Evolutionary conservation across 2,113 vertebrate species (phyloP).

Genomic region (Gadus chalcogrammus): DNA sequence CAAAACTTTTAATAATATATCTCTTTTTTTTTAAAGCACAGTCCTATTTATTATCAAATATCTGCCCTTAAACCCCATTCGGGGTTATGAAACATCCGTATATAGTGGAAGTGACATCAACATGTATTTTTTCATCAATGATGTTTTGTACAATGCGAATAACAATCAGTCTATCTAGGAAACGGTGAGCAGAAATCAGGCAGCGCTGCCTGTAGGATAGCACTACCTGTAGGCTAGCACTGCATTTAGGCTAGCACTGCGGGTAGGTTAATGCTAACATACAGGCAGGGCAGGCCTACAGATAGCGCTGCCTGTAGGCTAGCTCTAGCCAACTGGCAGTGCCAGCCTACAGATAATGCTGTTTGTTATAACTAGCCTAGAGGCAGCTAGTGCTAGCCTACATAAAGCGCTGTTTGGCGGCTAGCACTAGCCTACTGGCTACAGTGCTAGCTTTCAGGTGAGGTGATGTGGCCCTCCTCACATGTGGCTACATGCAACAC

Average conservation of each 20-base stretch:
- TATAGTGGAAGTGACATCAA: conserved; percentile 4
- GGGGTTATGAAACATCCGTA: not conserved
- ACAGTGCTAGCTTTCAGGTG: conserved; percentile 17
- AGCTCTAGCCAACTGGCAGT: too few relatives aligned
- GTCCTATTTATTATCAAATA: not conserved
- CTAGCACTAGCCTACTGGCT: not conserved
- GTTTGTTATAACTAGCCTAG: too few relatives aligned
- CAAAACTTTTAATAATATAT: not conserved
- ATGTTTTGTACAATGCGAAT: not conserved
- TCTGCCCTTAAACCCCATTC: not conserved
- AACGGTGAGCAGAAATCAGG: not conserved
- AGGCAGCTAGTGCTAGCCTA: too few relatives aligned
- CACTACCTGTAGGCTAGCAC: not conserved
- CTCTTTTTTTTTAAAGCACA: not conserved
- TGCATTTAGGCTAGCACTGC: too few relatives aligned
- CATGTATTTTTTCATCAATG: not conserved
- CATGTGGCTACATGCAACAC: conserved; percentile 3
- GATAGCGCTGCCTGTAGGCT: too few relatives aligned
- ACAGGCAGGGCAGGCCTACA: not conserved
- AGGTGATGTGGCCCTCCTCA: not conserved
- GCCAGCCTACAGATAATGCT: too few relatives aligned
- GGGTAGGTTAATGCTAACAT: not conserved
- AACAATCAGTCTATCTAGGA: not conserved
- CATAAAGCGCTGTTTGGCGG: too few relatives aligned
- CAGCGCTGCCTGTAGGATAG: not conserved